A percentile compares a stretch with the other conserved stretches of the same genome.
Conservation (phyloP, 1,140 invertebrate species). For the Drosophila sp. region DNA sequence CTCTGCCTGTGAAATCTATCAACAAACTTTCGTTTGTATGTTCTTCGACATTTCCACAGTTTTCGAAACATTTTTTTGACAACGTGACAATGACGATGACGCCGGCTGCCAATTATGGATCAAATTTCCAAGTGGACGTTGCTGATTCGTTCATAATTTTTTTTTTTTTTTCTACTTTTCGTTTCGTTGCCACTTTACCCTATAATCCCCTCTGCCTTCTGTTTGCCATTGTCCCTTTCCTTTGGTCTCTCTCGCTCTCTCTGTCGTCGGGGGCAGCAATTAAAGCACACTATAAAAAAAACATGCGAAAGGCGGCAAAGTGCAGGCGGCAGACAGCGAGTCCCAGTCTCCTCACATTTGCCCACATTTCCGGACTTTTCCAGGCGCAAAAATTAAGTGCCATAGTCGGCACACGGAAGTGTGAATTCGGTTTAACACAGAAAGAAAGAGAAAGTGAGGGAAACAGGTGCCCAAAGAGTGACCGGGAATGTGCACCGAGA, state of each 20-base stretch:
- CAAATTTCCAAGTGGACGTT: constrained; percentile 28
- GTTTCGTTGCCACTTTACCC: neutral
- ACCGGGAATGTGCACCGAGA: neutral
- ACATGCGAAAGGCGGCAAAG: constrained; percentile 3
- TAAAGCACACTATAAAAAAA: constrained; percentile 49
- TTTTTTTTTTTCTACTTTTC: neutral
- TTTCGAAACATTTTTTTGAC: constrained; percentile 18
- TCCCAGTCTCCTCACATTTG: constrained; percentile 12
- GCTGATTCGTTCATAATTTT: neutral
- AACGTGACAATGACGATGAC: constrained; percentile 11
- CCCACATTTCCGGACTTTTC: constrained; percentile 31
- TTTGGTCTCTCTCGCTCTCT: neutral
- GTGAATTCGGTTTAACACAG: neutral
- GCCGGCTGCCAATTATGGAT: constrained; percentile 36
- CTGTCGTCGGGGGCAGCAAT: constrained; percentile 29
- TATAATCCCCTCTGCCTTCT: neutral
- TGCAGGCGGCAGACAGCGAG: neutral
- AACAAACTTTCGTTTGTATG: constrained; percentile 13
- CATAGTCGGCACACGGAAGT: neutral
- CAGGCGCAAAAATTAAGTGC: constrained; percentile 32
- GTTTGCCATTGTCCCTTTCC: neutral
- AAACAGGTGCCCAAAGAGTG: neutral
- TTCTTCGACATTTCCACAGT: constrained; percentile 22
- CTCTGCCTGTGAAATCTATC: neutral
- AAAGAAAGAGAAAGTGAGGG: neutral